Conservation (phyloP, 2,113 vertebrate species). For the Phrynocephalus versicolor region DNA sequence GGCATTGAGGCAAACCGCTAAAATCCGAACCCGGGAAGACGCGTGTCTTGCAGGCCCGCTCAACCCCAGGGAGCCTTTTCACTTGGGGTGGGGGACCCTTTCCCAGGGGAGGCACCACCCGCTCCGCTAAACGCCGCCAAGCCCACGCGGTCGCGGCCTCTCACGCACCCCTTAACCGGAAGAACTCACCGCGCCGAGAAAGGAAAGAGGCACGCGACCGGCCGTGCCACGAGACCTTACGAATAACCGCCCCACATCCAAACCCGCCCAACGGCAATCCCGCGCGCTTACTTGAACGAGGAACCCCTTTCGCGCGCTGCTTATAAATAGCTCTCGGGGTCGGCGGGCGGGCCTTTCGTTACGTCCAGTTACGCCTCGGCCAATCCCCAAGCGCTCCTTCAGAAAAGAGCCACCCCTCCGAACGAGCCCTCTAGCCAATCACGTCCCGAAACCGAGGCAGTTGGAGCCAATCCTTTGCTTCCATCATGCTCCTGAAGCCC, state of each 20-base stretch:
- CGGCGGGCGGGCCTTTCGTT: not conserved
- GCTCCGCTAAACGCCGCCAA: too few relatives aligned
- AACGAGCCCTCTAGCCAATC: not conserved
- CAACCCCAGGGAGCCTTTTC: too few relatives aligned
- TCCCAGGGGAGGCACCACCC: too few relatives aligned
- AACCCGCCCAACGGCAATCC: not conserved
- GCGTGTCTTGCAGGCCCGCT: not conserved
- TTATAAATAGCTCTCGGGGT: not conserved
- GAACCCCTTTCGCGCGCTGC: conserved; percentile 10
- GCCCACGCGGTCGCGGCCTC: too few relatives aligned
- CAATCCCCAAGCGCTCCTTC: too few relatives aligned
- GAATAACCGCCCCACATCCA: too few relatives aligned
- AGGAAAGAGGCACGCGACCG: too few relatives aligned
- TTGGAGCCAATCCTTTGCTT: not conserved
- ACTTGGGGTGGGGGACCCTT: too few relatives aligned
- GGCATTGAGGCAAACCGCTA: not conserved
- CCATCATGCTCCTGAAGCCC: not conserved
- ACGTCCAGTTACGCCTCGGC: not conserved
- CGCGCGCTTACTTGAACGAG: not conserved
- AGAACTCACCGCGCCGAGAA: not conserved
- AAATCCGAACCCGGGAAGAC: not conserved
- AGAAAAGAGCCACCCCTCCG: not conserved
- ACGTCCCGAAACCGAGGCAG: not conserved
- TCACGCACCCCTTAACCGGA: too few relatives aligned
- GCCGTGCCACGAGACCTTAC: too few relatives aligned